phyloP scores from a whole-genome alignment of 2,888 invertebrate species.

The Mythimna lalbum region DNA sequence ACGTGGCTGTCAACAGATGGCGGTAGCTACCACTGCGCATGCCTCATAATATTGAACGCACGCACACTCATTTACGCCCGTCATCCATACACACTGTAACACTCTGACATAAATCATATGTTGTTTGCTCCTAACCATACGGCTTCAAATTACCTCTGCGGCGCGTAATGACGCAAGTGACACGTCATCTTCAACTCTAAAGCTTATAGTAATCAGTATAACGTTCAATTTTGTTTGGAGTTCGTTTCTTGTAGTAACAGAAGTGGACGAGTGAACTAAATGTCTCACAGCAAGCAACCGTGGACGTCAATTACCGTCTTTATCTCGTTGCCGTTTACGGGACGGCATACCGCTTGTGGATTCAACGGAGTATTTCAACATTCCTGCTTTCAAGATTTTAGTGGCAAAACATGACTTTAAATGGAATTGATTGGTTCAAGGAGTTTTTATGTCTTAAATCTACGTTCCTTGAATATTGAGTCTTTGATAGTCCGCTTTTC shows the following conservation, averaged over 20 bases:
- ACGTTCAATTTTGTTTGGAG: slow-evolving; percentile 61
- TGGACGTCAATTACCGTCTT: slow-evolving; percentile 85
- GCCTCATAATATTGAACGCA: slow-evolving; percentile 86
- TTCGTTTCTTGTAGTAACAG: slow-evolving; percentile 64
- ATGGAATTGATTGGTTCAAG: slow-evolving; percentile 15
- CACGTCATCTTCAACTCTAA: slow-evolving; percentile 58
- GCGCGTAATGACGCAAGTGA: slow-evolving; percentile 84
- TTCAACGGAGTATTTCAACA: slow-evolving; percentile 58
- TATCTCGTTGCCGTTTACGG: slow-evolving; percentile 78
- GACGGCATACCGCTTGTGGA: slow-evolving; percentile 62
- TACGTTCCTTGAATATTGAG: slow-evolving; percentile 5
- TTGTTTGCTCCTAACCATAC: slow-evolving; percentile 84
- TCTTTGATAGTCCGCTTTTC: slow-evolving; percentile 6
- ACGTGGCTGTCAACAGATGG: slow-evolving; percentile 89
- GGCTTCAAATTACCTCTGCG: slow-evolving; percentile 85
- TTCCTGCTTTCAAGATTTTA: slow-evolving; percentile 55
- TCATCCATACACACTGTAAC: slow-evolving; percentile 65
- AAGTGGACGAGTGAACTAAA: slow-evolving; percentile 83
- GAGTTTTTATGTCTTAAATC: slow-evolving; percentile 10
- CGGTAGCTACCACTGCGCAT: slow-evolving; percentile 83
- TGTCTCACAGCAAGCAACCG: slow-evolving; percentile 78
- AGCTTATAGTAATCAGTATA: slow-evolving; percentile 52
- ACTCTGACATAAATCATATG: slow-evolving; percentile 86
- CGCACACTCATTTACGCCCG: slow-evolving; percentile 65
- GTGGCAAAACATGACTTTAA: slow-evolving; percentile 26